Conservation (phyloP, 2,797 vertebrate species). For the Helostoma temminkii region DNA sequence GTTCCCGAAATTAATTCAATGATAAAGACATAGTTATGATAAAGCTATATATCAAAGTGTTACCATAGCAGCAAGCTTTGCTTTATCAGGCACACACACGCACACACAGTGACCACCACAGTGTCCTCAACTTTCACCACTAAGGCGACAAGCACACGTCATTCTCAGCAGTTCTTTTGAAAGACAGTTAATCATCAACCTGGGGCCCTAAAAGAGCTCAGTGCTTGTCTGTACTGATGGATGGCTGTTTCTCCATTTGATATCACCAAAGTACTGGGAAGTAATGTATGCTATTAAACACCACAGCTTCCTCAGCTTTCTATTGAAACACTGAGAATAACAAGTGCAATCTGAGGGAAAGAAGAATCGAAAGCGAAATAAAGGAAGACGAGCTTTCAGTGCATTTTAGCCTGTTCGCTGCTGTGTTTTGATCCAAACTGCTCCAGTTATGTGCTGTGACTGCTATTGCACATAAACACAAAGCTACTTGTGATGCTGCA, state of each 20-base stretch:
- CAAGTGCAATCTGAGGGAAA: background rate
- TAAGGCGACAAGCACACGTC: too few species aligned
- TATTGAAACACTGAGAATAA: background rate
- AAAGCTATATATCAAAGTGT: too few species aligned
- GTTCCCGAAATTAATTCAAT: too few species aligned
- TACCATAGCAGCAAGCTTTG: too few species aligned
- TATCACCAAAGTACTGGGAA: background rate
- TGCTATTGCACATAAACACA: background rate
- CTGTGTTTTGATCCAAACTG: background rate
- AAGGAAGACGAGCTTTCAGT: background rate
- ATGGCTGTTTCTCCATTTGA: constrained; percentile 16
- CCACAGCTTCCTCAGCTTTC: constrained; percentile 3
- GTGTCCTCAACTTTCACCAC: too few species aligned
- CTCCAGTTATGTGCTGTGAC: background rate
- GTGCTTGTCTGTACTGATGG: constrained; percentile 24
- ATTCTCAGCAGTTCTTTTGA: constrained; percentile 33
- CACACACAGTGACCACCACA: too few species aligned
- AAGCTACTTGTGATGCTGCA: background rate
- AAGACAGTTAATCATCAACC: constrained; percentile 59
- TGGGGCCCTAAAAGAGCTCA: background rate
- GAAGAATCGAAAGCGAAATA: background rate
- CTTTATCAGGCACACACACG: too few species aligned
- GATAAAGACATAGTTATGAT: too few species aligned
- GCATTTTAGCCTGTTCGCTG: background rate
- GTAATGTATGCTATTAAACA: constrained; percentile 16